Evolutionary conservation across 2,113 vertebrate species (phyloP), one percentile per base, ranked within the genome.

Genomic region (Nesospiza acunhae): DNA sequence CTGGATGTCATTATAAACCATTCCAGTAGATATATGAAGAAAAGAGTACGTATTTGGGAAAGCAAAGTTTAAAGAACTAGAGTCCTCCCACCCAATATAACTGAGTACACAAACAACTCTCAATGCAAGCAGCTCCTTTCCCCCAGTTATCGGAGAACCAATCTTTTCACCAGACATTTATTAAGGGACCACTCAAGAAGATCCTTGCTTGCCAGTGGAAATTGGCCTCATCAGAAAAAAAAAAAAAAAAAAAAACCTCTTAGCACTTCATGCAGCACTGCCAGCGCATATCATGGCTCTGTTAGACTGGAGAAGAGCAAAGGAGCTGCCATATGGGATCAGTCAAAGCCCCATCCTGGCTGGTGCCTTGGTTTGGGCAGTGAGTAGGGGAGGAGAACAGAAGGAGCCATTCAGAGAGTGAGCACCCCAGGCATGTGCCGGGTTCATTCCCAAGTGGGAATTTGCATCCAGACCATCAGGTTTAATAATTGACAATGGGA

Each of bases 381-480:
- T 8, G 15, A 46, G 37, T 6, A 24, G 58, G 9, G 21, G 7
- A 69, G 55, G 19, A 41, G n/a, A 18, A 31, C 37, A n/a, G 53
- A 55, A 72, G 27, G 39, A 60, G 21, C 24, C 37, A 8, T 52
- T 31, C 16, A 13, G 50, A 76, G 46, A 16, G 12, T 2, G 4
- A 74, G 31, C 28, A 58, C 50, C 20, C 47, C 5, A 8, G 33
- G 17, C 55, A 64, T 0, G 2, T 7, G 16, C 5, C 15, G 22
- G 42, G 8, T 12, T 83, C 52, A 46, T 42, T 87, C 60, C 69
- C 60, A 78, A 39, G 60, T 35, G 17, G 23, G 69, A 81, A 87
- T 23, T 2, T 73, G 46, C 37, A 69, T n/a, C 47, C 44, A 47
- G 70, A 47, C 24, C 64, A 59, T 21, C 67, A 66, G n/a, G 75